Conservation (phyloP, 2,113 vertebrate species). For the Cygnus buccinator region DNA sequence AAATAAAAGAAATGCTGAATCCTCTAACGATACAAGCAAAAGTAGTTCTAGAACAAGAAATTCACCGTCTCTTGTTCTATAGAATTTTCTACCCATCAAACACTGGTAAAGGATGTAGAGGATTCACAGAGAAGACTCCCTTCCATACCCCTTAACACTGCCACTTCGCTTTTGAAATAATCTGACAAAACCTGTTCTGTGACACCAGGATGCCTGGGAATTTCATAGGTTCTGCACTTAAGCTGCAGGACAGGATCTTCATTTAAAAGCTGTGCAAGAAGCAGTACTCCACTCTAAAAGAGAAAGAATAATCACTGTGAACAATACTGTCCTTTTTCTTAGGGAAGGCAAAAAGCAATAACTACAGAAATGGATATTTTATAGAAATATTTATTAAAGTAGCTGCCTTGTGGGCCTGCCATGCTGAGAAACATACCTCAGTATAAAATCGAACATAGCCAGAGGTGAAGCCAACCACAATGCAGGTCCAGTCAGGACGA, state of each 20-base stretch:
- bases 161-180: conserved; percentile 57
- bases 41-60: background rate
- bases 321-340: background rate
- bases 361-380: background rate
- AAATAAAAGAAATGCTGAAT: background rate
- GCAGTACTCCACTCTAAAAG: conserved; percentile 89
- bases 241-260: conserved; percentile 92
- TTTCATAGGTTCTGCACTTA: conserved; percentile 97
- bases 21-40: background rate
- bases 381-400: background rate
- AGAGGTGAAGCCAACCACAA: conserved; percentile 94
- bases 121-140: conserved; percentile 38
- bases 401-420: background rate
- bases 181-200: conserved; percentile 90
- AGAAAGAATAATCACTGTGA: conserved; percentile 22
- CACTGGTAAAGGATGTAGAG: conserved; percentile 7
- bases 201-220: conserved; percentile 93
- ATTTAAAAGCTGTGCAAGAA: conserved; percentile 94
- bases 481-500: conserved; percentile 97
- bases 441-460: conserved; percentile 98
- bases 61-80: background rate
- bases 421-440: conserved; percentile 79
- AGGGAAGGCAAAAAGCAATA: background rate
- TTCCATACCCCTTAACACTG: conserved; percentile 34
- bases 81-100: background rate